A percentile compares a stretch with the other conserved stretches of the same genome.
Conservation (phyloP, 1,140 invertebrate species). For the Papilio polytes region DNA sequence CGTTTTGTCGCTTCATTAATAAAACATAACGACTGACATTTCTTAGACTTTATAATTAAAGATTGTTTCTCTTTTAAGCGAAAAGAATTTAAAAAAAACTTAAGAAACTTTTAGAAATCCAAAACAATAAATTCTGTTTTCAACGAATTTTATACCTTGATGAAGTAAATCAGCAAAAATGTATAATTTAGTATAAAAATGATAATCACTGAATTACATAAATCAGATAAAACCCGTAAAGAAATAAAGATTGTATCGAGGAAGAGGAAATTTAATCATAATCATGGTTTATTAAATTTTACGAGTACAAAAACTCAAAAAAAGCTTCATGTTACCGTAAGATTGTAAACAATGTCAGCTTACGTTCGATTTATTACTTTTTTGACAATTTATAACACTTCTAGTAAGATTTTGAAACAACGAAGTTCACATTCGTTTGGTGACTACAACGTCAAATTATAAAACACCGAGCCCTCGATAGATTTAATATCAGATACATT, state of each 20-base stretch:
- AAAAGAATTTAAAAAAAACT: too few relatives aligned
- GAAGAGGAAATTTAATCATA: slow-evolving; percentile 45
- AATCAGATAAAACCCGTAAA: slow-evolving; percentile 25
- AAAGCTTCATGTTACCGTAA: slow-evolving; percentile 27
- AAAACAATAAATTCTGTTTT: neutral
- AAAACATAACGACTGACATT: neutral
- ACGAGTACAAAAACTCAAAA: slow-evolving; percentile 35
- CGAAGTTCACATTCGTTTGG: neutral
- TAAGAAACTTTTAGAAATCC: neutral
- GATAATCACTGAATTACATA: neutral
- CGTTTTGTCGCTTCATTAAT: neutral
- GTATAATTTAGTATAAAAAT: neutral
- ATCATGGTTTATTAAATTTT: slow-evolving; percentile 51
- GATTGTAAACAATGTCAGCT: neutral
- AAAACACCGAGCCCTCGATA: slow-evolving; percentile 7
- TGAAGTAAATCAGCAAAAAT: neutral
- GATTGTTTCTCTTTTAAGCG: neutral
- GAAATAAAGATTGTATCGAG: slow-evolving; percentile 17
- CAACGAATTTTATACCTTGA: neutral
- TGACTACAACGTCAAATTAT: neutral
- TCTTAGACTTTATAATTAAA: neutral
- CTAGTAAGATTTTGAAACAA: neutral
- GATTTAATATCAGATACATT: slow-evolving; percentile 31
- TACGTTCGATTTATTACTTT: neutral
- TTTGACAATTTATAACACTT: neutral